Evolutionary conservation across 2,113 vertebrate species (phyloP).

Genomic region (Vidua chalybeata): DNA sequence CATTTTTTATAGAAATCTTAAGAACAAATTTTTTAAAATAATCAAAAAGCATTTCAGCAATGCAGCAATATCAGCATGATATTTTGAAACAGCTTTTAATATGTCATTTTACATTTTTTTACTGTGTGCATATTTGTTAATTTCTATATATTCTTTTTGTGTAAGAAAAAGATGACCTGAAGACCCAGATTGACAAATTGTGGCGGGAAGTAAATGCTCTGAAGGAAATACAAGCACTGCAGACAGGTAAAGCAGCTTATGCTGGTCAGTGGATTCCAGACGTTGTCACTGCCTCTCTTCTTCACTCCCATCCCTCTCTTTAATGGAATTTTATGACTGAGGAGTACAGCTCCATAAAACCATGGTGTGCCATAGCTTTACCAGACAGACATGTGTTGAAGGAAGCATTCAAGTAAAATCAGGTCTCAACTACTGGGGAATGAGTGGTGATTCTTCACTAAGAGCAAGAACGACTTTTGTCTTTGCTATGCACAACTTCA

Average conservation of each 20-base stretch:
- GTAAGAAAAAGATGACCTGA: conserved; percentile 84
- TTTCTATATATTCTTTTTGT: background rate
- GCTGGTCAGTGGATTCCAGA: background rate
- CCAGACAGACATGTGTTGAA: background rate
- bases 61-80: background rate
- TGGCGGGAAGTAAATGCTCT: conserved; percentile 96
- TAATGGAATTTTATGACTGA: background rate
- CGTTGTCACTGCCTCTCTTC: background rate
- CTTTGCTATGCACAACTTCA: background rate
- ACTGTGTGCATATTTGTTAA: background rate
- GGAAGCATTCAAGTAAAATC: background rate
- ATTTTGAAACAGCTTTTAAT: background rate
- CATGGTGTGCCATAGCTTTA: background rate
- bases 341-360: background rate
- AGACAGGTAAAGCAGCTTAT: conserved; percentile 83
- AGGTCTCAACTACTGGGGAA: background rate
- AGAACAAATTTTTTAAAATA: background rate
- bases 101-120: background rate
- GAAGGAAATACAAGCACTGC: conserved; percentile 94
- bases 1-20: background rate
- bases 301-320: background rate
- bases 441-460: background rate
- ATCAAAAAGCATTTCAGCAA: background rate
- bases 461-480: background rate
- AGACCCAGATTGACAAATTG: conserved; percentile 87